Base-by-base conservation (phyloP, 2,888 invertebrate species). In the Polia nebulosa region DNA sequence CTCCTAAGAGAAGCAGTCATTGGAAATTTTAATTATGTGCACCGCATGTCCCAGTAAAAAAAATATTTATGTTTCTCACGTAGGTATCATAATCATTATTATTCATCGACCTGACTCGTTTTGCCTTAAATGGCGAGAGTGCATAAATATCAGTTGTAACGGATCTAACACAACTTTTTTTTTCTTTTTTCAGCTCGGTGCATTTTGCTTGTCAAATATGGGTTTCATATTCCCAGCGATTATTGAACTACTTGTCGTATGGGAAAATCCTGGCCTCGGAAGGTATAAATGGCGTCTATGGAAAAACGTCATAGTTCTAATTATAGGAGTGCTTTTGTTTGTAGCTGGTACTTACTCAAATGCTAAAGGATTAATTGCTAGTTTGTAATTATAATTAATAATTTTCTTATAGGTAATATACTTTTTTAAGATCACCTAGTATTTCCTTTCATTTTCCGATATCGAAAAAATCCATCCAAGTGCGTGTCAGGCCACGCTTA, bases 181-280 rank as follows among this genome's bases (percentile, higher is more conserved):
- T 27, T 7, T 39, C 59, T 69, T 60, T 49, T 93, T 93, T 15
- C 91, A 95, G 95, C 86, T 95, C 0, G 95, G 95, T n/a, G 93
- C 95, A 0, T 94, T 95, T 80, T 95, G 95, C 49, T 79, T 95
- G 6, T 95, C 95, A 1, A 94, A 93, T 77, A 93, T 95, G 89
- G 95, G 95, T 0, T 95, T 95, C 76, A 94, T 95, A 78, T 95
- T 94, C 72, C 95, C 95, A 0, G 93, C 95, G 0, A 44, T 91
- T 4, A 95, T 95, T 17, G 95, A 95, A n/a, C 84, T 92, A 0
- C 79, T 94, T 0, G 93, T 95, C 0, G 86, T 92, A 0, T 95
- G 95, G 94, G 92, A 94, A 55, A 72, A 73, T 6, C 95, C 95
- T 9, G 95, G 95, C 0, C 82, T 95, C 0, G 95, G 95, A 0